Percentiles rank a stretch among this genome's conserved stretches.
Evolutionary conservation across 2,113 vertebrate genomes (phyloP).

Genomic region (Hemiprocne comata): DNA sequence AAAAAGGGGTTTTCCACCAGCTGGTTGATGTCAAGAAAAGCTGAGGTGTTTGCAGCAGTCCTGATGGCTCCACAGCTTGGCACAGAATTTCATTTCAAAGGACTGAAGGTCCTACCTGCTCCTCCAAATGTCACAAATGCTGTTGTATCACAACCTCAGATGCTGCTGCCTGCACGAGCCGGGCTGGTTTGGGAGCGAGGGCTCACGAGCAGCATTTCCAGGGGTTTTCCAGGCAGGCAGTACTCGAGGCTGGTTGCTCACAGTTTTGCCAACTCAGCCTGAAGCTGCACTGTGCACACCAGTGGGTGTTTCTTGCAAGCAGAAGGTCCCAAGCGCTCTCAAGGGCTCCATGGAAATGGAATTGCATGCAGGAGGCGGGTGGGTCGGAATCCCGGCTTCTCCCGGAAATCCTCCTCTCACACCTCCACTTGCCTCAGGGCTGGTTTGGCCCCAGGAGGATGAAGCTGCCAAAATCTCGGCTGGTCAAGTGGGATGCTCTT

Average conservation of each 20-base stretch:
- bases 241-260: accelerated
- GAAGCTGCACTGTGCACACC: accelerated
- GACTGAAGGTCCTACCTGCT: neutral
- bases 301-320: neutral
- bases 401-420: neutral
- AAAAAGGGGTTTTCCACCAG: neutral
- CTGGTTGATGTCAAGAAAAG: neutral
- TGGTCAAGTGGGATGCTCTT: accelerated
- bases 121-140: neutral
- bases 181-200: accelerated
- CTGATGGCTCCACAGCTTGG: neutral
- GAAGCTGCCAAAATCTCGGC: neutral
- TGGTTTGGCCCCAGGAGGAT: neutral
- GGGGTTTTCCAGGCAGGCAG: neutral
- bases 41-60: accelerated
- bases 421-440: neutral
- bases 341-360: neutral
- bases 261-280: neutral
- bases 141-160: accelerated
- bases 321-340: accelerated
- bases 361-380: accelerated
- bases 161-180: accelerated
- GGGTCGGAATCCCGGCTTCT: accelerated
- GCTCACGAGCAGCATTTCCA: accelerated
- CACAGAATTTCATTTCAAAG: accelerated